Base-by-base conservation (phyloP, 2,113 vertebrate genomes). In the Acanthochromis polyacanthus region DNA sequence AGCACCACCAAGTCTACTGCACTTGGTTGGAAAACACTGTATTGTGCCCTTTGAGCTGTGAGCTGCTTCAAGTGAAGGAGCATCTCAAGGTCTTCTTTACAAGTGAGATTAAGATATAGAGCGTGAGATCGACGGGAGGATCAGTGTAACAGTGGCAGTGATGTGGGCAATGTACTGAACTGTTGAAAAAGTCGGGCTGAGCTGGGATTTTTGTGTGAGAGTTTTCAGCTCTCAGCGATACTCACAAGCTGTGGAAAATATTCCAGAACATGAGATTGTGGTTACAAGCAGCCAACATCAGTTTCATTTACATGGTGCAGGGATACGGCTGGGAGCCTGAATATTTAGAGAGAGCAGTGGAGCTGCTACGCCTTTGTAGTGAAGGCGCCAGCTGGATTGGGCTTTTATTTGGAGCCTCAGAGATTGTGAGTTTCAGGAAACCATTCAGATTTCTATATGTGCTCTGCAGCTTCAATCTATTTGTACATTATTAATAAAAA, bases 151-250 rank as follows among this genome's bases (percentile, higher is more conserved):
- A 78, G 56, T 65, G 53, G 45, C 56, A 74, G 28, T 30, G 15
- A 67, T 43, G 14, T 43, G 40, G 40, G 14, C 40, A 43, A 43
- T 15, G 40, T 43, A 43, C 40, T 43, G 40, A 15, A 15, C 11
- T 30, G 30, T 30, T 30, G 6, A 30, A 30, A 40, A 40, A 40
- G 40, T 59, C 14, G 52, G 23, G 40, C 32, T 46, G 15, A 70
- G 52, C 16, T 52, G 43, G 30, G 48, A 56, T 75, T 58, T 55
- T 43, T 11, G 12, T 50, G 64, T 55, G 58, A 65, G 68, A 70
- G 64, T 22, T 66, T 55, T 23, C 43, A 20, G 62, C 30, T 36
- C 7, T 63, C 23, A 10, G 40, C 30, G 36, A 30, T 52, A 23
- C 25, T 62, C 20, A 19, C 52, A 25, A 70, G 10, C 28, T 61